Evolutionary conservation across 2,113 vertebrate species (phyloP), one percentile per base, ranked within the genome.

Genomic region (Tetrao urogallus): DNA sequence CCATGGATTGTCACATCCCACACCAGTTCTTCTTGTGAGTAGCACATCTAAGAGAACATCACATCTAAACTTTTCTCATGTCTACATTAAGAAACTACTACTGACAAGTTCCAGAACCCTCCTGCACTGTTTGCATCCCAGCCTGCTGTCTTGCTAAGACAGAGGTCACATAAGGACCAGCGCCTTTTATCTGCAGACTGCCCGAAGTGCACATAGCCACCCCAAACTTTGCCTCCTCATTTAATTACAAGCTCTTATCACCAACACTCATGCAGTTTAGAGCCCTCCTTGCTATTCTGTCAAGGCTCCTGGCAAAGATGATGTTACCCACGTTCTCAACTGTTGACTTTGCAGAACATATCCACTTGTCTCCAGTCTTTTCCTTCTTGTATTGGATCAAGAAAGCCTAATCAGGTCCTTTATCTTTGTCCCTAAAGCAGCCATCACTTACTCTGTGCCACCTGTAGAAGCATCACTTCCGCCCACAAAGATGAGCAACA

Each of bases 41-140:
- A 86, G 47, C 12, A 58, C 15, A 86, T 69, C 13, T 24, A 77
- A 32, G 11, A 72, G 8, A 73, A 30, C 7, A 73, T 25, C 12
- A 5, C 9, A 36, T 22, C 25, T n/a, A 36, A 67, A 16, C 11
- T 32, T 19, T 20, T 0, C 0, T 7, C 40, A n/a, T 17, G 38
- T 43, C 34, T 73, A 10, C 21, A 14, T 64, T 58, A 69, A 57
- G 54, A 61, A 32, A 27, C 40, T 36, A 40, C 24, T 40, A 38
- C 24, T 19, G 47, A 22, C 19, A 13, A 6, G 2, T 17, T 76
- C 42, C 76, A 73, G 42, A 57, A 4, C 4, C 18, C 64, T 38
- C 16, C 3, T 13, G 5, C 24, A 8, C 32, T 34, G n/a, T 20
- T 66, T 67, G 12, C 5, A 9, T 61, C 13, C 5, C 50, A n/a